Evolutionary conservation across 2,888 invertebrate genomes (phyloP), one percentile per base, ranked within the genome.

Genomic region (Lamellibrachia satsuma): DNA sequence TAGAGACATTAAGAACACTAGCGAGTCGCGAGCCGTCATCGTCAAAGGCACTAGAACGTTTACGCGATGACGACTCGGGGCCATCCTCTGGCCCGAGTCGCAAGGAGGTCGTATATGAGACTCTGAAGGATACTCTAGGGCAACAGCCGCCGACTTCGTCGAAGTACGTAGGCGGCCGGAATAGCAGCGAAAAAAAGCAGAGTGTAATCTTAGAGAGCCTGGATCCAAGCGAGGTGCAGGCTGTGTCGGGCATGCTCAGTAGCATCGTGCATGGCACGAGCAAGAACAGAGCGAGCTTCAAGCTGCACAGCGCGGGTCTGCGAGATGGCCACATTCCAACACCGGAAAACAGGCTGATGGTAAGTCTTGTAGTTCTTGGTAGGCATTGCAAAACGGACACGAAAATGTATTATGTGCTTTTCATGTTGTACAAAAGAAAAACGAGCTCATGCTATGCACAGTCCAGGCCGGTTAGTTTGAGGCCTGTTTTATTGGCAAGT

Each of bases 191-290:
- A 90, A 90, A 91, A n/a, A 91, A 90, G 90, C 91, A 93, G 91
- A 93, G 93, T 52, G 92, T 93, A 2, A 93, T 94, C 27, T 93
- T 96, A 91, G 96, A 96, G 94, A 96, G 96, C 94, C 94, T 96
- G 90, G 95, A 95, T 92, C 95, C 95, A 7, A 95, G 95, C 92
- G 96, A 96, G 93, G 96, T 96, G 7, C 94, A 95, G 39, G 95
- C 95, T n/a, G 95, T 96, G 95, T 96, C 96, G 7, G 96, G 96
- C 90, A 94, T 96, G 57, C 94, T 96, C 55, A 95, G 95, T 91
- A 95, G 95, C 93, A 95, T 96, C 91, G 95, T 96, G 27, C 94
- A 95, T 90, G 96, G 96, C 95, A 95, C 95, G 93, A 95, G 95
- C 94, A 95, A 96, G 94, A 95, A 95, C 90, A 94, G 96, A 8